A percentile compares a stretch with the other conserved stretches of the same genome.
These are phyloP conservation scores for Corydoras sp. DNA, from an alignment of 2,113 vertebrate species.

Conservation along the genomic window DNA sequence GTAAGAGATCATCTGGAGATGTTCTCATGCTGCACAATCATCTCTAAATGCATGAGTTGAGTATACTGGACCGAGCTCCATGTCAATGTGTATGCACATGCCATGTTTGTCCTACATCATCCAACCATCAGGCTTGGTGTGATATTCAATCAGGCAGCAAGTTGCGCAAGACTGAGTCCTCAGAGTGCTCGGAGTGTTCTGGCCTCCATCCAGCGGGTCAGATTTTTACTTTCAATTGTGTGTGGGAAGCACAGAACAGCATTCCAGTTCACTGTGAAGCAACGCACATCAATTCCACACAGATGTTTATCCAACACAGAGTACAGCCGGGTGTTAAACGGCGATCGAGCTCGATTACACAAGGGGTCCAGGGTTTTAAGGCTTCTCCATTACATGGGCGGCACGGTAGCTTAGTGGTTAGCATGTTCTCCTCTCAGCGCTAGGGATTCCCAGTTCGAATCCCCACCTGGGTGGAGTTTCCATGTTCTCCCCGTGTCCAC, in stretches of 20 bases:
- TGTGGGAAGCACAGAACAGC: not conserved
- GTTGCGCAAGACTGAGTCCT: conserved; percentile 12
- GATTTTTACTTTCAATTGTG: conserved; percentile 19
- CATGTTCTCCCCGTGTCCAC: no score
- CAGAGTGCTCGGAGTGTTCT: not conserved
- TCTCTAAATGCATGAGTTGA: no score
- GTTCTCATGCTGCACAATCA: no score
- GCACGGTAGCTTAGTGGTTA: no score
- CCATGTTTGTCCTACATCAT: no score
- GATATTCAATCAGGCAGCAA: not conserved
- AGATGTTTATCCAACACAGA: not conserved
- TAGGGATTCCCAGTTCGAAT: no score
- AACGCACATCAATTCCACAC: not conserved
- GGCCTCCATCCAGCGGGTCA: not conserved
- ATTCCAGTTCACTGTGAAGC: not conserved
- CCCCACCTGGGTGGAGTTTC: no score
- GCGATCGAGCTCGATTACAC: not conserved
- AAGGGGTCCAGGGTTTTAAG: not conserved
- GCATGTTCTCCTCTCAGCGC: no score
- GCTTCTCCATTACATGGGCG: not conserved
- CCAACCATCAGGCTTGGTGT: not conserved
- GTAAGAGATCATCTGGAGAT: no score
- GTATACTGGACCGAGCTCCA: no score
- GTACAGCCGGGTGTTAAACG: not conserved
- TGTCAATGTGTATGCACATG: no score